phyloP scores from a whole-genome alignment of 2,888 invertebrate species.

The Entomobrya proxima region DNA sequence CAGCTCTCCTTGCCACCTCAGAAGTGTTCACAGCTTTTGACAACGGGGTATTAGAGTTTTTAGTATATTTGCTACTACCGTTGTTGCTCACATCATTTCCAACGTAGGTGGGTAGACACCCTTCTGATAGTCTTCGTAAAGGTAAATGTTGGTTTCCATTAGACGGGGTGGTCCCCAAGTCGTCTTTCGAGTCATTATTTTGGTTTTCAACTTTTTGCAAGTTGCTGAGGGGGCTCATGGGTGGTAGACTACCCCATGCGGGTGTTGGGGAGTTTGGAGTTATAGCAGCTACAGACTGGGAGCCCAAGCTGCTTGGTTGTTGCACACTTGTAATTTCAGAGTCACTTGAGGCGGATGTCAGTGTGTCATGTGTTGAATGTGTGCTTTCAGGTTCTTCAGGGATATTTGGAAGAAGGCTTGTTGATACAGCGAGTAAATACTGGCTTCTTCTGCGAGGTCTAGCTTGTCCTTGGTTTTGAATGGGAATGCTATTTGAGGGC shows the following conservation, averaged over 20 bases:
- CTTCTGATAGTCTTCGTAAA: constrained; percentile 47
- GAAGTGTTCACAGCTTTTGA: not conserved
- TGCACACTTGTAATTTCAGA: constrained; percentile 32
- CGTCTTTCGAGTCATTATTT: not conserved
- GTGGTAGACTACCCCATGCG: not conserved
- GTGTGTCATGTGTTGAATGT: constrained; percentile 50
- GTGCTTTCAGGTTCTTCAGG: constrained; percentile 72
- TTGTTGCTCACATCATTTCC: not conserved
- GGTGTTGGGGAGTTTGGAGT: not conserved
- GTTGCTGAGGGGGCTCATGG: not conserved
- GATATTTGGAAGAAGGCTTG: constrained; percentile 72
- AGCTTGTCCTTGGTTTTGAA: constrained; percentile 11
- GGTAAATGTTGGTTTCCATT: constrained; percentile 16
- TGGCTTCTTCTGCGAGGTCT: constrained; percentile 67
- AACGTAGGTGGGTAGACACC: constrained; percentile 39
- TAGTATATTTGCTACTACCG: not conserved
- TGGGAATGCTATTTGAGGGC: not conserved
- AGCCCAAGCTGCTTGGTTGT: not conserved
- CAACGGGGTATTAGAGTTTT: not conserved
- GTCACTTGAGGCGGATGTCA: constrained; percentile 52
- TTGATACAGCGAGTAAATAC: constrained; percentile 65
- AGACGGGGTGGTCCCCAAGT: not conserved
- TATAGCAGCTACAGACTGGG: constrained; percentile 7
- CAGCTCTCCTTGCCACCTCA: not conserved
- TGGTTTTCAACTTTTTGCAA: not conserved